These are phyloP conservation scores for Heterodera filipjevi DNA, from an alignment of 2,888 invertebrate species.

Conservation along the genomic window DNA sequence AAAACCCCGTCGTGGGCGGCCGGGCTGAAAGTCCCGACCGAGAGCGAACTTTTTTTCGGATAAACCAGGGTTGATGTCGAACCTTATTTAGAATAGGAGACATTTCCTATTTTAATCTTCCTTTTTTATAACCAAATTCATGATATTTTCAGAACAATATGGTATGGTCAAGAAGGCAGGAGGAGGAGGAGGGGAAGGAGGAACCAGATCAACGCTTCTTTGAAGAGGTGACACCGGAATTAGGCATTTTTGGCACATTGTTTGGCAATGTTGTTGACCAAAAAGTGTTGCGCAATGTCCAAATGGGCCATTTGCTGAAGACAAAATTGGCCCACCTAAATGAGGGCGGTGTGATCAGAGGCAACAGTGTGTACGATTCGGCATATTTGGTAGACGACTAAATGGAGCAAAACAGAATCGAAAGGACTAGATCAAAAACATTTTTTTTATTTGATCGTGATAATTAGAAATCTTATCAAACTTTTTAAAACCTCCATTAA, in stretches of 20 bases:
- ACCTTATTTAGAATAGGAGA: too few species aligned
- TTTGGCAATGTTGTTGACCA: slow-evolving; percentile 37
- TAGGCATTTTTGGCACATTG: slow-evolving; percentile 84
- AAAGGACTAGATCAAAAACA: too few species aligned
- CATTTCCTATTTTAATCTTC: too few species aligned
- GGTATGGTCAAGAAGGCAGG: not conserved
- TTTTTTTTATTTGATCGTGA: too few species aligned
- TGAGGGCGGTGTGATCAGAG: slow-evolving; percentile 62
- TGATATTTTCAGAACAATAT: not conserved
- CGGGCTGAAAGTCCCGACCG: too few species aligned
- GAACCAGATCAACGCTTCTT: not conserved
- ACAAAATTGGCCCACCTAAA: slow-evolving; percentile 56
- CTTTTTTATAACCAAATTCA: not conserved
- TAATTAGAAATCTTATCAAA: too few species aligned
- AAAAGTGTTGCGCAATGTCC: slow-evolving; percentile 16
- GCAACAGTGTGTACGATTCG: slow-evolving; percentile 58
- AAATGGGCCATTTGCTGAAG: slow-evolving; percentile 55
- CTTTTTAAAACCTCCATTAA: too few species aligned
- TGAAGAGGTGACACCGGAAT: slow-evolving; percentile 78
- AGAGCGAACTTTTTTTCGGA: too few species aligned
- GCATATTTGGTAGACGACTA: slow-evolving; percentile 13
- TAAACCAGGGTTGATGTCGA: too few species aligned
- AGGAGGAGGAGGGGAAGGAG: not conserved
- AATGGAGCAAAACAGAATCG: too few species aligned
- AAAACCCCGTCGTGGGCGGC: too few species aligned